These are phyloP conservation scores for Accipiter cooperii DNA, from an alignment of 2,113 vertebrate genomes.

Conservation along the genomic window DNA sequence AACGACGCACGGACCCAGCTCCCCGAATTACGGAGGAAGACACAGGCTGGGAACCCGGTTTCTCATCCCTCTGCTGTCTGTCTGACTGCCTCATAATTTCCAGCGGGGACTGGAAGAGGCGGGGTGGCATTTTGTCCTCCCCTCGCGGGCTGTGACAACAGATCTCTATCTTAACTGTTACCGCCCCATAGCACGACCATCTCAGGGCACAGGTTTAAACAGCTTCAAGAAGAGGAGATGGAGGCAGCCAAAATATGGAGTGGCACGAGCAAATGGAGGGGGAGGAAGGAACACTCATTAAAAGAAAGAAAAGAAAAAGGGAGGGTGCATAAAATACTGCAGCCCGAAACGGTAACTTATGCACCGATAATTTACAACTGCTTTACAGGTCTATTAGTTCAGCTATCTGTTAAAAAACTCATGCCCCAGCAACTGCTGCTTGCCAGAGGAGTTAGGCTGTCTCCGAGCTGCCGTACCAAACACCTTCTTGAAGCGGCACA, in stretches of 20 bases:
- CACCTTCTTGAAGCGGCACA: neutral
- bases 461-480: neutral
- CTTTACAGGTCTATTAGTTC: constrained; percentile 36
- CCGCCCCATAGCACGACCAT: neutral
- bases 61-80: neutral
- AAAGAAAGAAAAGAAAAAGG: constrained; percentile 22
- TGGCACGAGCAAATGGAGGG: neutral
- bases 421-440: constrained; percentile 16
- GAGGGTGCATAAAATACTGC: neutral
- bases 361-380: constrained; percentile 36
- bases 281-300: neutral
- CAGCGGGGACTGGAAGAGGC: neutral
- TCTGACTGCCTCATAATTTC: neutral
- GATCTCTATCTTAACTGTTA: neutral
- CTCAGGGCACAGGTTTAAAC: neutral
- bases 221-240: neutral
- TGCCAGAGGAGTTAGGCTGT: neutral
- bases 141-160: neutral
- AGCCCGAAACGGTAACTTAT: constrained; percentile 41
- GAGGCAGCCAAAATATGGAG: neutral
- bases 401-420: constrained; percentile 42
- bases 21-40: neutral
- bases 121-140: neutral
- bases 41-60: neutral
- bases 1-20: neutral